These are phyloP conservation scores for Phymorhynchus buccinoides DNA, from an alignment of 1,140 invertebrate genomes.

Conservation along the genomic window DNA sequence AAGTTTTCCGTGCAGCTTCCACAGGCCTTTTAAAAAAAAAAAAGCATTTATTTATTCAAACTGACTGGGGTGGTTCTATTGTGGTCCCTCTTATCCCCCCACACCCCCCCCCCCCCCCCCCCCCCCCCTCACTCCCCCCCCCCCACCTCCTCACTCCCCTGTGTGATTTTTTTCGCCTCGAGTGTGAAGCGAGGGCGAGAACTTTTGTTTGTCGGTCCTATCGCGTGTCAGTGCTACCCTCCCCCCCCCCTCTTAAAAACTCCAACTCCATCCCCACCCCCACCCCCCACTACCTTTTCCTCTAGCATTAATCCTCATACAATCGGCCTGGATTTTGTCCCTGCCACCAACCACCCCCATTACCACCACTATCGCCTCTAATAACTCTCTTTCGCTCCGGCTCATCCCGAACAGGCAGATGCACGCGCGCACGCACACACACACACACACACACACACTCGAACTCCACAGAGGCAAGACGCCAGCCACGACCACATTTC, in stretches of 20 bases:
- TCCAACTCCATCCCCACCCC: not conserved
- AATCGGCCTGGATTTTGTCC: not conserved
- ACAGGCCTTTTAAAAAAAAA: too few species aligned
- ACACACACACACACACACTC: not conserved
- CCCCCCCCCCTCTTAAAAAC: too few species aligned
- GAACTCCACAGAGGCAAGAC: not conserved
- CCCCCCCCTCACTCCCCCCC: not conserved
- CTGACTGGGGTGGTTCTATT: too few species aligned
- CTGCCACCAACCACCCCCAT: not conserved
- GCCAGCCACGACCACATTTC: too few species aligned
- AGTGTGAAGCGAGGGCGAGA: not conserved
- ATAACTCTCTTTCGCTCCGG: not conserved
- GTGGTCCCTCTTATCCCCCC: not conserved
- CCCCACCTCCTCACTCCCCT: not conserved
- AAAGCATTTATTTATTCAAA: too few species aligned
- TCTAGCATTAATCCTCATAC: conserved; percentile 4
- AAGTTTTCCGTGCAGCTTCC: too few species aligned
- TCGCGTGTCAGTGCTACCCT: not conserved
- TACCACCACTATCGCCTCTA: too few species aligned
- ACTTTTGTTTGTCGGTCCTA: not conserved
- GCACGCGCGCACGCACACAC: not conserved
- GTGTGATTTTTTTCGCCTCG: not conserved
- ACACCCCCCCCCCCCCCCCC: not conserved
- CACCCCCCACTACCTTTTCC: not conserved
- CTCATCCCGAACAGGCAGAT: not conserved